Base-by-base conservation (phyloP, 2,113 vertebrate genomes). In the Verasper variegatus region DNA sequence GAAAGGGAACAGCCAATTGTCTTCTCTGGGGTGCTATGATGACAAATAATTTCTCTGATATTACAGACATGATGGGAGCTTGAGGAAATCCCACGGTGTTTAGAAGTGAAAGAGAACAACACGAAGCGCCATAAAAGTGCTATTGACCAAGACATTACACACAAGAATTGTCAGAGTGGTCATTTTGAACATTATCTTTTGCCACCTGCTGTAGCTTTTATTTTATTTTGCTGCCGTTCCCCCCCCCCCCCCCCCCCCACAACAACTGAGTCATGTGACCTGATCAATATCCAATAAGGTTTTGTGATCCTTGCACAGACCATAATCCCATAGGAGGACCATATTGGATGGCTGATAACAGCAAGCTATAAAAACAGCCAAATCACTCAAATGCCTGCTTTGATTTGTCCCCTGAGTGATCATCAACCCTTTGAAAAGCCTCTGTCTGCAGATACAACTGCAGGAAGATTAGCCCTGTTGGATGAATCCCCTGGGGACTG, bases 251-350 rank as follows among this genome's bases (percentile, higher is more conserved):
- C 26, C 1, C 2, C 13, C 15, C 15, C 73, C 70, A 79, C 47
- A 23, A 49, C 60, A 68, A 68, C 40, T 18, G 59, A 77, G 82
- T 83, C 65, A 71, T 59, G 37, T 84, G 69, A 78, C 55, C 35
- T 83, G 79, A 92, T 95, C 91, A 84, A 94, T 92, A 92, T 71
- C 80, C 84, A 93, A 90, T 93, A 85, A 91, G 74, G 76, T 76
- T 84, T 73, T 75, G 58, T 85, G 86, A 88, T 87, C 83, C 66
- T 71, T 78, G 51, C 68, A 74, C 69, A 68, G 55, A 21, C 72
- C 45, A 14, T 78, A 71, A 70, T 85, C 86, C 55, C 78, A 47
- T 4, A 56, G 52, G 81, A 80, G 35, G 68, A 2, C 15, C 27
- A 56, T 73, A 84, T 52, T 78, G 84, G 54, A 82, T 64, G 56